phyloP scores from a whole-genome alignment of 1,140 invertebrate species.

The Aphelenchoides besseyi region DNA sequence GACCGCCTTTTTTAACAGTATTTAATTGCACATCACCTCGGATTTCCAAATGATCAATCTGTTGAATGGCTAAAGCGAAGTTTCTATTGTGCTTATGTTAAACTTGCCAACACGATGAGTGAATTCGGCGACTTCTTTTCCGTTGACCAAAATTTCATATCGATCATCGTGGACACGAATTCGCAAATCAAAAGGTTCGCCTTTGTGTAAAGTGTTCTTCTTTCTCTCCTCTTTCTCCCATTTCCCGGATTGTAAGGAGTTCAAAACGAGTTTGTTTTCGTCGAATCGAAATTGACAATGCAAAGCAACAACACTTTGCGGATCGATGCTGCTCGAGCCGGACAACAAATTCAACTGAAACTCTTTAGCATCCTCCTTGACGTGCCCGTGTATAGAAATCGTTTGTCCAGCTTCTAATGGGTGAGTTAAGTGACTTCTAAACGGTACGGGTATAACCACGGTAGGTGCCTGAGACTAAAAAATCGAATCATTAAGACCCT shows the following conservation, averaged over 20 bases:
- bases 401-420: slow-evolving; percentile 17
- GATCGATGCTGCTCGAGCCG: slow-evolving; percentile 26
- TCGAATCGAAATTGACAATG: slow-evolving; percentile 47
- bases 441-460: slow-evolving; percentile 14
- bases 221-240: slow-evolving; percentile 29
- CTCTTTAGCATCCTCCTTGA: slow-evolving; percentile 17
- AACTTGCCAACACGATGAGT: not conserved
- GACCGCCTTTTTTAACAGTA: slow-evolving; percentile 56
- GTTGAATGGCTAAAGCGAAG: slow-evolving; percentile 8
- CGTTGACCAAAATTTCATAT: slow-evolving; percentile 18
- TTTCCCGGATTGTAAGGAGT: slow-evolving; percentile 38
- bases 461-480: not conserved
- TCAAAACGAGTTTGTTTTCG: slow-evolving; percentile 44
- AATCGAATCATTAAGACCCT: not conserved
- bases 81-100: slow-evolving; percentile 3
- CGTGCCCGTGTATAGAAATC: slow-evolving; percentile 10
- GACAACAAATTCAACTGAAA: slow-evolving; percentile 33
- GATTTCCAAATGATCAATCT: slow-evolving; percentile 29
- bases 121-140: slow-evolving; percentile 31
- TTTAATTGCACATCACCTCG: slow-evolving; percentile 46
- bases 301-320: slow-evolving; percentile 33
- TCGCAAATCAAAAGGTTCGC: slow-evolving; percentile 32
- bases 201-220: slow-evolving; percentile 27
- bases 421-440: not conserved
- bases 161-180: slow-evolving; percentile 33